Conservation (phyloP, 2,888 invertebrate species). For the Eupithecia pulchellata region DNA sequence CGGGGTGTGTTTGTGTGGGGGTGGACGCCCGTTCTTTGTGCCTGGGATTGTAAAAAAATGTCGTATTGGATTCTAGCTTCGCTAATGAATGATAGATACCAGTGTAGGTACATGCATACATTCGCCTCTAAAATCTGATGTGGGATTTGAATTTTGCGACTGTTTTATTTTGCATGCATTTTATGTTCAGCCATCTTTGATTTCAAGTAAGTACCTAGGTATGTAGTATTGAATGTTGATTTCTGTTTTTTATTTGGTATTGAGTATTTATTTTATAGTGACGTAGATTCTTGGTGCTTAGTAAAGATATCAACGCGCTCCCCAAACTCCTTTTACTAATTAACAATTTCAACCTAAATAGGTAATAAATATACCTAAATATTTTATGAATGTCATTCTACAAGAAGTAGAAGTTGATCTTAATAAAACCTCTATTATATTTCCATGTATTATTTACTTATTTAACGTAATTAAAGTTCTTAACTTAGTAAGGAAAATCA, state of each 20-base stretch:
- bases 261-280: not conserved
- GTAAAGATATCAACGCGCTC: not conserved
- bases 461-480: no score
- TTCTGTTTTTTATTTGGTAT: constrained; percentile 18
- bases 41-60: constrained; percentile 84
- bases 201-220: constrained; percentile 42
- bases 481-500: no score
- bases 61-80: constrained; percentile 84
- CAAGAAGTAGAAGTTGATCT: not conserved
- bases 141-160: constrained; percentile 63
- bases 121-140: constrained; percentile 73
- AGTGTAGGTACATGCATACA: constrained; percentile 63
- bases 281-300: not conserved
- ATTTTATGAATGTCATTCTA: not conserved
- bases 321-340: not conserved
- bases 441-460: no score
- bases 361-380: no score
- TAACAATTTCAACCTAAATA: not conserved
- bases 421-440: not conserved
- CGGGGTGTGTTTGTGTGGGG: constrained; percentile 64
- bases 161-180: constrained; percentile 50
- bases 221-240: constrained; percentile 19
- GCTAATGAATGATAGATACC: constrained; percentile 85
- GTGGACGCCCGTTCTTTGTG: constrained; percentile 81
- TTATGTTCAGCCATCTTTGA: constrained; percentile 52